Conservation (phyloP, 1,140 invertebrate species). For the Pseudoatta argentina region DNA sequence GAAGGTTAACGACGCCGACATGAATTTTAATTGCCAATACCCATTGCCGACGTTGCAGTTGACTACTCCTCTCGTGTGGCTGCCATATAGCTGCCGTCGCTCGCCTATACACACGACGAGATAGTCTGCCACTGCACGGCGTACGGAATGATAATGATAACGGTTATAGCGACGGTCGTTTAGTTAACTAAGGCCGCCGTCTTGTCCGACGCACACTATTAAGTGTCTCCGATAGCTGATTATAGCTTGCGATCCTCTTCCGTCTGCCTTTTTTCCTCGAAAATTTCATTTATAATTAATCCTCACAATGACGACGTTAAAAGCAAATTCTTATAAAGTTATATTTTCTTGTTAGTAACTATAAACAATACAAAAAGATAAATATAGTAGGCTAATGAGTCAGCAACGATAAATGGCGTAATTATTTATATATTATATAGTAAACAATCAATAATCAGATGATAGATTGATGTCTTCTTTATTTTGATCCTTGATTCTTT, state of each 20-base stretch:
- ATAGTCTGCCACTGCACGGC: conserved; percentile 65
- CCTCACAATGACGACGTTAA: neutral
- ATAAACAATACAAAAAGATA: too few relatives aligned
- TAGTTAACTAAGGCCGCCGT: conserved; percentile 72
- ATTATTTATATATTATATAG: too few relatives aligned
- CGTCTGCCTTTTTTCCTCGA: neutral
- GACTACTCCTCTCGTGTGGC: conserved; percentile 31
- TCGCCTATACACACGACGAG: conserved; percentile 39
- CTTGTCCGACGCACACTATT: conserved; percentile 65
- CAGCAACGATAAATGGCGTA: too few relatives aligned
- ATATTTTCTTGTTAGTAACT: neutral
- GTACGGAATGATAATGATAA: conserved; percentile 72
- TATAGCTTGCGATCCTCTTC: conserved; percentile 26
- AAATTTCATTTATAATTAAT: neutral
- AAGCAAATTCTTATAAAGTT: neutral
- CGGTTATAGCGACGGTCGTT: conserved; percentile 71
- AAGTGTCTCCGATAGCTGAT: conserved; percentile 69
- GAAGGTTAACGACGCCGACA: conserved; percentile 78
- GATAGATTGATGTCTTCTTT: too few relatives aligned
- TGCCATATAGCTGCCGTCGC: conserved; percentile 58
- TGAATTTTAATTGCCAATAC: conserved; percentile 81
- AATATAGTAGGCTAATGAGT: too few relatives aligned
- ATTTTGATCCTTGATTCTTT: too few relatives aligned
- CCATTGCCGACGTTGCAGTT: conserved; percentile 62
- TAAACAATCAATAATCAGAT: too few relatives aligned